Base-by-base conservation (phyloP, 2,888 invertebrate genomes). In the Phaedon cochleariae region DNA sequence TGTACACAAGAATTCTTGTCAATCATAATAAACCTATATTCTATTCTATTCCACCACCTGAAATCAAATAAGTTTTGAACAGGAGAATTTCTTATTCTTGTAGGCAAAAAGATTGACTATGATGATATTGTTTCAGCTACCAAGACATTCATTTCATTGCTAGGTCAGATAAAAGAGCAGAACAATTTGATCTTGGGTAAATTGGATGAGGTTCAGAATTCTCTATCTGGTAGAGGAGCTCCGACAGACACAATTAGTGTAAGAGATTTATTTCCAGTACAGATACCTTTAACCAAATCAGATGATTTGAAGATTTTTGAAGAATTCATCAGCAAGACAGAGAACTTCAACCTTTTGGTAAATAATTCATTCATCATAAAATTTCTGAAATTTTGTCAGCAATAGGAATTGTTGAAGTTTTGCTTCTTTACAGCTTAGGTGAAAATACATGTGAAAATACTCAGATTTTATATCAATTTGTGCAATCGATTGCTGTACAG, bases 111-210 rank as follows among this genome's bases (percentile, higher is more conserved):
- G 7, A 26, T 26, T 34, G 10, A 49, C 6, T 49, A 49, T 20
- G 1, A 10, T 7, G 21, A 49, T 49, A 49, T 21, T 49, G 18
- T 49, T 49, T 49, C 49, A 49, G 49, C 49, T 49, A 21, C 21
- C 49, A 49, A 49, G 21, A 49, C 49, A 49, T 49, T 49, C 21
- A 10, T 49, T 49, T 49, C 49, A 49, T 21, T 49, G 12, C 21
- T 49, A 20, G 21, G 21, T 21, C 49, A 34, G 10, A 10, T 34
- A 4, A 34, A 34, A 34, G 34, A 34, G 10, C 34, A 34, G 10
- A 34, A 34, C 21, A 49, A 49, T 21, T 49, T 49, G 49, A 21
- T 49, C 21, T 21, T 49, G 18, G 49, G 49, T 10, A 49, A 49
- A 49, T 49, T 49, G 21, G 49, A 49, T 49, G 21, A 20, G 21